Conservation (phyloP, 2,113 vertebrate genomes). For the Notiomystis cincta region DNA sequence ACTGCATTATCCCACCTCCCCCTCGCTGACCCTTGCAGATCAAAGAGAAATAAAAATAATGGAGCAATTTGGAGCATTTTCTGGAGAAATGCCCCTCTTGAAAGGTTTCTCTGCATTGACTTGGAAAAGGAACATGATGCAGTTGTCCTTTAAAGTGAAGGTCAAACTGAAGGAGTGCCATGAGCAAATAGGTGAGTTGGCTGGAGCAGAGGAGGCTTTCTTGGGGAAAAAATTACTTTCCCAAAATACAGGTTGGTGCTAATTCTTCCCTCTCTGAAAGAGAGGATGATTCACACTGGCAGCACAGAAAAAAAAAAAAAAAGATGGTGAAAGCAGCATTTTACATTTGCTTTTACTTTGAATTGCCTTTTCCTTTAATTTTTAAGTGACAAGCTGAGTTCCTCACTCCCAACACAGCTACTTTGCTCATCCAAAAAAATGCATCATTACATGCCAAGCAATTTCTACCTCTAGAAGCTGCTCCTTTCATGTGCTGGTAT, state of each 20-base stretch:
- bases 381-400: background rate
- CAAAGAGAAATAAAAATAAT: background rate
- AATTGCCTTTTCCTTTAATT: background rate
- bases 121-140: constrained; percentile 50
- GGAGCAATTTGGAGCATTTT: background rate
- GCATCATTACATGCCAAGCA: constrained; percentile 42
- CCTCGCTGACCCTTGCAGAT: background rate
- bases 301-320: background rate
- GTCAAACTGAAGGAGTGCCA: constrained; percentile 23
- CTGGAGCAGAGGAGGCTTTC: constrained; percentile 32
- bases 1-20: background rate
- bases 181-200: constrained; percentile 75
- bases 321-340: background rate
- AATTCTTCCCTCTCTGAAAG: background rate
- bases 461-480: constrained; percentile 63
- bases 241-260: background rate
- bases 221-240: background rate
- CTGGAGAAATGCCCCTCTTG: background rate
- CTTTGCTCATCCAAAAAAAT: constrained; percentile 68
- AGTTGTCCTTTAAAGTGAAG: constrained; percentile 30
- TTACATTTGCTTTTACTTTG: background rate
- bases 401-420: constrained; percentile 66
- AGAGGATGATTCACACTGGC: background rate
- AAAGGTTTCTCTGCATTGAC: constrained; percentile 19
- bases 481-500: background rate